Percentiles rank a stretch among this genome's conserved stretches.
Evolutionary conservation across 2,797 vertebrate species (phyloP).

Genomic region (Luscinia luscinia): DNA sequence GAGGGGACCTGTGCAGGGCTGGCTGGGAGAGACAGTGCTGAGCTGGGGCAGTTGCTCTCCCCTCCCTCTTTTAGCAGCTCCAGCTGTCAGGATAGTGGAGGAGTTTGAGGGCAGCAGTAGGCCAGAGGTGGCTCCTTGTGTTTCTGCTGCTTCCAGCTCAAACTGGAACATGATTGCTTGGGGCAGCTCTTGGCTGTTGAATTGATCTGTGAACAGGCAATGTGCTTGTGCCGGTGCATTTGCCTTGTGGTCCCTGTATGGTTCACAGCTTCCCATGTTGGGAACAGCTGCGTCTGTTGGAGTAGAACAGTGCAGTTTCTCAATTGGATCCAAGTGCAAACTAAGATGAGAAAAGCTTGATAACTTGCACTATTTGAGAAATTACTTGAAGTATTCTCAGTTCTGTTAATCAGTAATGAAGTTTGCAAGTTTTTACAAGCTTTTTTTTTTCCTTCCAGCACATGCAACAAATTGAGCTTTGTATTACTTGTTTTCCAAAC

Average conservation of each 20-base stretch:
- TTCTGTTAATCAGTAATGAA: neutral
- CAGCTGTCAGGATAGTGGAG: neutral
- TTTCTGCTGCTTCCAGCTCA: neutral
- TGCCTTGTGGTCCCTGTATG: neutral
- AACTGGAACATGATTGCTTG: accelerated
- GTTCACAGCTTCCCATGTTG: accelerated
- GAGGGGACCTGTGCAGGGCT: neutral
- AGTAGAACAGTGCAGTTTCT: neutral
- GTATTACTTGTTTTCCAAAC: neutral
- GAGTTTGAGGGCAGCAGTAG: neutral
- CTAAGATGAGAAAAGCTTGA: neutral
- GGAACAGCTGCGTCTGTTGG: too few species aligned
- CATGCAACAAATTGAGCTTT: accelerated
- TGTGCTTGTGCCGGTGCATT: neutral
- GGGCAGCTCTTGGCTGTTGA: neutral
- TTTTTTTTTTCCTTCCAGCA: neutral
- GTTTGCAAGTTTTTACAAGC: neutral
- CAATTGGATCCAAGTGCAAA: accelerated
- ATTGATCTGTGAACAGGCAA: accelerated
- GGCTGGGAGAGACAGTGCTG: accelerated
- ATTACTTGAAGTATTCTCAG: neutral
- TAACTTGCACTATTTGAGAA: neutral
- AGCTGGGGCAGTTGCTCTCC: neutral
- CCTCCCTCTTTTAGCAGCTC: neutral
- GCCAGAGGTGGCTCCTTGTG: neutral